Base-by-base conservation (phyloP, 2,888 invertebrate species). In the Acleris emargana region DNA sequence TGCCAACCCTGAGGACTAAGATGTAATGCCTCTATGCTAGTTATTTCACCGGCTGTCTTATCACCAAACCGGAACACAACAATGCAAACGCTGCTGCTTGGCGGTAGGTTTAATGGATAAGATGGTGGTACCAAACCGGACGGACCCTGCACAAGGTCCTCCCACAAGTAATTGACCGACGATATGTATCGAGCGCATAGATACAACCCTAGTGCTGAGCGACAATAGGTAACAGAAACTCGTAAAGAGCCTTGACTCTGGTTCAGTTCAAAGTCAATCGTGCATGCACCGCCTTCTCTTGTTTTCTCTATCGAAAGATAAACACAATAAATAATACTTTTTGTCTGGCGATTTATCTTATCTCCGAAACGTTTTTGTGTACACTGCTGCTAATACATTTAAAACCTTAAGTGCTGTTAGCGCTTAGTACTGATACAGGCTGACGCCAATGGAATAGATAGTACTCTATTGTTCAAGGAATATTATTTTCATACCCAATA, bases 281-380 rank as follows among this genome's bases (percentile, higher is more conserved):
- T 13, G 2, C 38, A 38, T 11, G 38, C 51, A 22, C 20, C 20
- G 42, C 3, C 13, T 50, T 13, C 42, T 55, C 54, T 1, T 20
- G 22, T 42, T 32, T 13, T 43, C 18, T 61, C 16, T 58, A 42
- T 52, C 53, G 17, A 32, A 18, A 53, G 58, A 64, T 64, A 64
- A 58, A 58, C 47, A 42, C 38, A 38, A 38, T 49, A 62, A 62
- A 58, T 62, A 64, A 59, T 55, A 60, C 32, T 59, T 66, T 52
- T 55, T 57, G 67, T 69, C 74, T 73, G 69, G 62, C 59, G 7
- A 53, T 60, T 76, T 84, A 84, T 82, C 84, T 84, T 82, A 84
- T 84, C 84, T 54, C 52, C 69, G 67, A 75, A 82, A 76, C 73
- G 73, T 77, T 82, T 80, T 79, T 75, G 78, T 78, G 75, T 75